These are phyloP conservation scores for Loriculus beryllinus DNA, from an alignment of 2,797 vertebrate genomes.

Conservation along the genomic window DNA sequence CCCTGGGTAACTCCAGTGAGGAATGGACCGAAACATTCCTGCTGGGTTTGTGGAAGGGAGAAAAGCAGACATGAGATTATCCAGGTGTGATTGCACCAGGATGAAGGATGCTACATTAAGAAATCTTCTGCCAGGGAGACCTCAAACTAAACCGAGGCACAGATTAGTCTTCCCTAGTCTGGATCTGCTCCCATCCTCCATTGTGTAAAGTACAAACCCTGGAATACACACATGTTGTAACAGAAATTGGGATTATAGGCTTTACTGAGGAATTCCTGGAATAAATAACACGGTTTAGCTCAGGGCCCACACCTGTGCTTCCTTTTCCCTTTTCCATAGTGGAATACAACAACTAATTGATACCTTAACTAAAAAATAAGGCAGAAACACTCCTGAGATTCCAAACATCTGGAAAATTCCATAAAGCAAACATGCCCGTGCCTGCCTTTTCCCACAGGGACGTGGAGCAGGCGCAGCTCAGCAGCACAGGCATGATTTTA, in stretches of 20 bases:
- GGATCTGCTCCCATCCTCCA: background rate
- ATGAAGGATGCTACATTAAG: background rate
- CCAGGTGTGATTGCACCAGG: background rate
- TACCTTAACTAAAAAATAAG: background rate
- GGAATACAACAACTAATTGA: background rate
- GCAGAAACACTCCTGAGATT: background rate
- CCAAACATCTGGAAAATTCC: background rate
- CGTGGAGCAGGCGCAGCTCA: rapidly evolving
- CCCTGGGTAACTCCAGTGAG: background rate
- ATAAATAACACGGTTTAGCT: background rate
- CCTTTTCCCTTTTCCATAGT: background rate
- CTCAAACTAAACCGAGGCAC: background rate
- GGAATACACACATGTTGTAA: background rate
- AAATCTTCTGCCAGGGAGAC: background rate
- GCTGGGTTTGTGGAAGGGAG: background rate
- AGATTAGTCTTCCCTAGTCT: background rate
- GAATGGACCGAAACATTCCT: rapidly evolving
- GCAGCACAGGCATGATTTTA: background rate
- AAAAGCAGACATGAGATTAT: rapidly evolving
- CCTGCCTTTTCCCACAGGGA: background rate
- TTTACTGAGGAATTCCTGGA: background rate
- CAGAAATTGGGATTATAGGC: rapidly evolving
- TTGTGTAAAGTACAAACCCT: rapidly evolving
- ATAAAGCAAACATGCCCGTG: background rate
- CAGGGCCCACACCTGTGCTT: background rate